A percentile compares a stretch with the other conserved stretches of the same genome.
Conservation (phyloP, 1,140 invertebrate species). For the Gryon sp. region DNA sequence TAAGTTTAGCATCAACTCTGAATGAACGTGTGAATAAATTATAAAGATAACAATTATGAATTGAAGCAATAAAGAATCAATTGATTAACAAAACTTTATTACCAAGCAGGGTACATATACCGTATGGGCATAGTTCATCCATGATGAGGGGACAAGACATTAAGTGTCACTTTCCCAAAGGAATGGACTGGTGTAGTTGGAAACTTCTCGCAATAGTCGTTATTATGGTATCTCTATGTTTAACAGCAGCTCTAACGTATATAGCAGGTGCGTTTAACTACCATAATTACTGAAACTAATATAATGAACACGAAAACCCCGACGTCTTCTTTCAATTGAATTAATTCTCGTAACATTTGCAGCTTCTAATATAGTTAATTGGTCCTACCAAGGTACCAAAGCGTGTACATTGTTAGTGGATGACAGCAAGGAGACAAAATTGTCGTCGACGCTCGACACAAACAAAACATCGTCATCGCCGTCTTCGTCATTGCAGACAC, state of each 20-base stretch:
- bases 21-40: no score
- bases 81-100: conserved; percentile 47
- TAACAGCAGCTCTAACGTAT: conserved; percentile 90
- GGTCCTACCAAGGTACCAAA: conserved; percentile 88
- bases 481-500: conserved; percentile 81
- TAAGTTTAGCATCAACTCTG: no score
- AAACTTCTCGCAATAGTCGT: conserved; percentile 93
- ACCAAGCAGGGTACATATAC: conserved; percentile 74
- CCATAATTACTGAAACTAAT: conserved; percentile 7
- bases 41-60: no score
- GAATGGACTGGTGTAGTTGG: conserved; percentile 93
- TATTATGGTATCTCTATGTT: conserved; percentile 88
- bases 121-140: conserved; percentile 77
- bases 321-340: conserved; percentile 6
- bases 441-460: conserved; percentile 81
- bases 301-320: neutral
- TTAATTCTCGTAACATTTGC: conserved; percentile 69
- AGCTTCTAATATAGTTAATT: conserved; percentile 90
- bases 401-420: conserved; percentile 90
- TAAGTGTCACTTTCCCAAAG: conserved; percentile 93
- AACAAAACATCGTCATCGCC: conserved; percentile 82
- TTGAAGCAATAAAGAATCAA: no score
- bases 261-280: conserved; percentile 87
- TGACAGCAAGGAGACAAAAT: conserved; percentile 85
- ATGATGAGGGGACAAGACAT: conserved; percentile 79